Evolutionary conservation across 2,888 invertebrate genomes (phyloP).

Genomic region (Apamea sordens): DNA sequence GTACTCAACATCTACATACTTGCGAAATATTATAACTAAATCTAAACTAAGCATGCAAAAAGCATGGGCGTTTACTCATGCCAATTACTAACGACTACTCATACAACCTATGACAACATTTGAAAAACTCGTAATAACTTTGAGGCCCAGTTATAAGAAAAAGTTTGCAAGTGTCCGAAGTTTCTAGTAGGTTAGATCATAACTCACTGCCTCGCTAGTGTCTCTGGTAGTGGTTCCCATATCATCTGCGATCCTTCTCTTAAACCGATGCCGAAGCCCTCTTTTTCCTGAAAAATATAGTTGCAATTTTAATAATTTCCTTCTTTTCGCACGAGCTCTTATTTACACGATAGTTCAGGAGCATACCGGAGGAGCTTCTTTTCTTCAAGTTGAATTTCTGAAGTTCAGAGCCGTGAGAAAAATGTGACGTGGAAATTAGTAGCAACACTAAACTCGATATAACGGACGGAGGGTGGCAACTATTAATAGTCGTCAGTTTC

Average conservation of each 20-base stretch:
- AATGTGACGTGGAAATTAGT: background rate
- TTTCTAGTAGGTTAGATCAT: background rate
- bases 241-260: slow-evolving; percentile 92
- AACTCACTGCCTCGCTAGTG: slow-evolving; percentile 80
- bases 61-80: slow-evolving; percentile 49
- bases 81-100: slow-evolving; percentile 19
- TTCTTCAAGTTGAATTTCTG: background rate
- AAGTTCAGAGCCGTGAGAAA: background rate
- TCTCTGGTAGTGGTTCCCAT: slow-evolving; percentile 89
- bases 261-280: slow-evolving; percentile 92
- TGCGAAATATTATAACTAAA: slow-evolving; percentile 11
- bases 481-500: background rate
- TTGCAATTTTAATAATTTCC: background rate
- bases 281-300: slow-evolving; percentile 90
- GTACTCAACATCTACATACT: slow-evolving; percentile 10
- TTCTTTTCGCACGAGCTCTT: background rate
- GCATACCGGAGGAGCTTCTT: background rate
- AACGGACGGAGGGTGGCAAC: background rate
- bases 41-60: slow-evolving; percentile 51
- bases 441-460: background rate
- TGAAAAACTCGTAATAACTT: slow-evolving; percentile 9
- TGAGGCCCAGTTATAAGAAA: background rate
- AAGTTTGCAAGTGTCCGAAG: slow-evolving; percentile 26
- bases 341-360: background rate
- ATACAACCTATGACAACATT: slow-evolving; percentile 19